Evolutionary conservation across 2,888 invertebrate species (phyloP).

Genomic region (Thelaira solivaga): DNA sequence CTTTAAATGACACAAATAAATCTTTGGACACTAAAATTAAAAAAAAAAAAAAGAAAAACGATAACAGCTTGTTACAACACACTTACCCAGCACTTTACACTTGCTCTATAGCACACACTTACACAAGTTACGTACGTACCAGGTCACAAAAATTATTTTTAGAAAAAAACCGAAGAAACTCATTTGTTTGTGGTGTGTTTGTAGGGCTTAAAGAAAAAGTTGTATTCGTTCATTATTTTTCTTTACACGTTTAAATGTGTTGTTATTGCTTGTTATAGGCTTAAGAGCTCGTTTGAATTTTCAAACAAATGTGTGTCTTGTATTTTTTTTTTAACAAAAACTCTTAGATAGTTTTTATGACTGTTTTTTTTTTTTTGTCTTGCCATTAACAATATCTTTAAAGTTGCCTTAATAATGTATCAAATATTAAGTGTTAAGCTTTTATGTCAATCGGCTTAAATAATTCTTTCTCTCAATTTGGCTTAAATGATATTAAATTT

Average conservation of each 20-base stretch:
- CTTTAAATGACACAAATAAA: slow-evolving; percentile 69
- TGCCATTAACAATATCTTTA: not conserved
- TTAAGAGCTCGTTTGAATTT: slow-evolving; percentile 57
- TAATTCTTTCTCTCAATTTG: slow-evolving; percentile 30
- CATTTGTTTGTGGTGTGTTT: slow-evolving; percentile 14
- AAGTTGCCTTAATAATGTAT: slow-evolving; percentile 39
- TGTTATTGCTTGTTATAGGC: slow-evolving; percentile 56
- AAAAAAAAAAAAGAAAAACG: too few relatives aligned
- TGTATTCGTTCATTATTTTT: not conserved
- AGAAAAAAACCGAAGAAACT: slow-evolving; percentile 17
- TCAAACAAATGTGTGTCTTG: slow-evolving; percentile 2
- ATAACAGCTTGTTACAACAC: slow-evolving; percentile 12
- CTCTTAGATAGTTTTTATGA: slow-evolving; percentile 42
- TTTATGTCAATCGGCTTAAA: slow-evolving; percentile 63
- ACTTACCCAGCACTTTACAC: slow-evolving; percentile 30
- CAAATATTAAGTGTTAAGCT: slow-evolving; percentile 60
- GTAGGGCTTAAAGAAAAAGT: slow-evolving; percentile 37
- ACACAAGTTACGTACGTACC: too few relatives aligned
- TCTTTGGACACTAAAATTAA: slow-evolving; percentile 52
- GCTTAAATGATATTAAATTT: slow-evolving; percentile 60
- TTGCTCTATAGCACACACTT: slow-evolving; percentile 15
- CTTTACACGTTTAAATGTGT: slow-evolving; percentile 8
- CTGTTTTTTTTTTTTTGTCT: not conserved
- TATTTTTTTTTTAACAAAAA: not conserved
- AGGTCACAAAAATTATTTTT: not conserved